A percentile compares a stretch with the other conserved stretches of the same genome.
Conservation (phyloP, 2,113 vertebrate genomes). For the Rhinoderma darwinii region DNA sequence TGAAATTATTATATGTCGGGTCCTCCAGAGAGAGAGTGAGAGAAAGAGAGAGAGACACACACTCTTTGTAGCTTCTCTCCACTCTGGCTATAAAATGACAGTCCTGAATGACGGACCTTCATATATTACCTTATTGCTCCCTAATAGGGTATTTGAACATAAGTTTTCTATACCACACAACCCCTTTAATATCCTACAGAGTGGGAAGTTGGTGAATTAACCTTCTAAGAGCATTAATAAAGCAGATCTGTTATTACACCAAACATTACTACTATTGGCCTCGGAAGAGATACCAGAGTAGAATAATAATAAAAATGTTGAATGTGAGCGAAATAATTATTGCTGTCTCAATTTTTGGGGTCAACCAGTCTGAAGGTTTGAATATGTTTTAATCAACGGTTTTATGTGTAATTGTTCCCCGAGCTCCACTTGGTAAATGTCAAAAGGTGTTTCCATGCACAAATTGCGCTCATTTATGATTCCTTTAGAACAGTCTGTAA, state of each 20-base stretch:
- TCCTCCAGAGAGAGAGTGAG: neutral
- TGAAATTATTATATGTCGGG: neutral
- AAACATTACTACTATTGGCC: neutral
- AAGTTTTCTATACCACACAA: neutral
- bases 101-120: too few species aligned
- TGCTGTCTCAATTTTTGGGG: neutral
- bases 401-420: neutral
- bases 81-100: too few species aligned
- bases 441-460: neutral
- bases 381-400: neutral
- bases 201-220: neutral
- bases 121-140: too few species aligned
- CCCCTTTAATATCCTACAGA: neutral
- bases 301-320: constrained; percentile 30
- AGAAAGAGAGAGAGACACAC: too few species aligned
- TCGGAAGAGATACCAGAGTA: neutral
- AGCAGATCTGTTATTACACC: neutral
- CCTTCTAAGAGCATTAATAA: neutral
- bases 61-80: too few species aligned
- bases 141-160: neutral
- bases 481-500: neutral
- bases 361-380: neutral
- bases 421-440: constrained; percentile 17
- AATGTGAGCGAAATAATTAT: neutral
- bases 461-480: neutral